Evolutionary conservation across 2,113 vertebrate genomes (phyloP).

Genomic region (Octodon degus): DNA sequence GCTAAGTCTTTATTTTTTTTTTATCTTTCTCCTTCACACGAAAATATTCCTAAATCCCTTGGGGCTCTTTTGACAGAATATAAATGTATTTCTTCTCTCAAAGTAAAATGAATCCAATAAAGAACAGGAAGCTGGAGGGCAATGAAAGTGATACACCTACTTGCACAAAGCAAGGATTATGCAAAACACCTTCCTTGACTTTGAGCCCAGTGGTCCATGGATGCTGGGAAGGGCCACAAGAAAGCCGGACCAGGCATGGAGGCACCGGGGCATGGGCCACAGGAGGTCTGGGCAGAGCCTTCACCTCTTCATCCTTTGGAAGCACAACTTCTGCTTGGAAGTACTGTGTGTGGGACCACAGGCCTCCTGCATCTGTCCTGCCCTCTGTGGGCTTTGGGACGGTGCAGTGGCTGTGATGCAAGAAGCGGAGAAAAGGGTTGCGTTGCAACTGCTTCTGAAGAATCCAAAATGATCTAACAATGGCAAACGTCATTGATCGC

Average conservation of each 20-base stretch:
- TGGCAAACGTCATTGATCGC: neutral
- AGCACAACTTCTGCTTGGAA: neutral
- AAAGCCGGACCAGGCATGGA: neutral
- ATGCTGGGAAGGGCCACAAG: accelerated
- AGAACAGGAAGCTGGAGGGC: neutral
- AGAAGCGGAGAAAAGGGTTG: neutral
- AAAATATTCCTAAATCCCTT: constrained; percentile 27
- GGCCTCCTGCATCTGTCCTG: too few relatives aligned
- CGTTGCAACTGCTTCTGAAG: too few relatives aligned
- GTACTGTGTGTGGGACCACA: neutral
- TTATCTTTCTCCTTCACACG: constrained; percentile 10
- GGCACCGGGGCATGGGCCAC: neutral
- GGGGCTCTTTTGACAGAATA: neutral
- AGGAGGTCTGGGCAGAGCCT: neutral
- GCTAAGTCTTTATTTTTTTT: neutral
- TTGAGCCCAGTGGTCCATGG: too few relatives aligned
- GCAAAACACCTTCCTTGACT: neutral
- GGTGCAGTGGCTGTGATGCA: neutral
- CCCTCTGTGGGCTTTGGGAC: neutral
- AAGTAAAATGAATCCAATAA: constrained; percentile 38
- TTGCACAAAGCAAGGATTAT: neutral
- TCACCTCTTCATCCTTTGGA: neutral
- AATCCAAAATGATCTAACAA: neutral
- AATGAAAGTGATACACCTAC: neutral
- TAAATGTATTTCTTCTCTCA: constrained; percentile 36